phyloP scores from a whole-genome alignment of 2,797 vertebrate genomes.

The Chelmon rostratus region DNA sequence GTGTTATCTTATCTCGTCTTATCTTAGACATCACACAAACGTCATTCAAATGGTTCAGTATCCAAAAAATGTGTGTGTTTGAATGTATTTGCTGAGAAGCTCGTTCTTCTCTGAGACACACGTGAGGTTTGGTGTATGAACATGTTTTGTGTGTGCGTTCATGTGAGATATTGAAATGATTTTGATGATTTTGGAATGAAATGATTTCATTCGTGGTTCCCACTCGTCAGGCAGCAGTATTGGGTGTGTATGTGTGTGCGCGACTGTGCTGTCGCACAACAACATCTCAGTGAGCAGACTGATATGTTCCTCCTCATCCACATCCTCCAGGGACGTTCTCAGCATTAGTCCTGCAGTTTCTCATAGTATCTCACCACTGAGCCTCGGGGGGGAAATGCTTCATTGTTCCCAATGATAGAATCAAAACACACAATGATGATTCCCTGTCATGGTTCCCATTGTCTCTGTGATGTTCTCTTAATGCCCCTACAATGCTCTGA shows the following conservation, averaged over 20 bases:
- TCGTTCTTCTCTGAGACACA: too few relatives aligned
- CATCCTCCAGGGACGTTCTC: constrained; percentile 46
- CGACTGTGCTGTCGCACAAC: not conserved
- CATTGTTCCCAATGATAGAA: constrained; percentile 68
- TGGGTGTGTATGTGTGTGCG: constrained; percentile 4
- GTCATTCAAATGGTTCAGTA: too few relatives aligned
- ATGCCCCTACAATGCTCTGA: constrained; percentile 28
- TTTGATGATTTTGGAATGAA: not conserved
- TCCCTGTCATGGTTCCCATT: constrained; percentile 60
- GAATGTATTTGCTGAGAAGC: too few relatives aligned
- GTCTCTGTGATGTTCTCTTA: constrained; percentile 60
- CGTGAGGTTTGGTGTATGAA: too few relatives aligned
- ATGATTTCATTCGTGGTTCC: constrained; percentile 26
- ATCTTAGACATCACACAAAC: not conserved
- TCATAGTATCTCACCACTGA: constrained; percentile 29
- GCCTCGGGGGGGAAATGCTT: constrained; percentile 50
- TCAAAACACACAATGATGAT: constrained; percentile 67
- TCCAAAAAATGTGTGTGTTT: too few relatives aligned
- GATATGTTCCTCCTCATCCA: constrained; percentile 42
- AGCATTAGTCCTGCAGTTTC: constrained; percentile 50
- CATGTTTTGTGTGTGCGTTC: not conserved
- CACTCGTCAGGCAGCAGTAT: constrained; percentile 6
- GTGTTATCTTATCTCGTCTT: too few relatives aligned
- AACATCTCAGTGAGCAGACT: constrained; percentile 23
- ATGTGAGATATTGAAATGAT: too few relatives aligned